Percentiles rank a stretch among this genome's conserved stretches.
Evolutionary conservation across 2,888 invertebrate genomes (phyloP).

Genomic region (Andrena praecox): DNA sequence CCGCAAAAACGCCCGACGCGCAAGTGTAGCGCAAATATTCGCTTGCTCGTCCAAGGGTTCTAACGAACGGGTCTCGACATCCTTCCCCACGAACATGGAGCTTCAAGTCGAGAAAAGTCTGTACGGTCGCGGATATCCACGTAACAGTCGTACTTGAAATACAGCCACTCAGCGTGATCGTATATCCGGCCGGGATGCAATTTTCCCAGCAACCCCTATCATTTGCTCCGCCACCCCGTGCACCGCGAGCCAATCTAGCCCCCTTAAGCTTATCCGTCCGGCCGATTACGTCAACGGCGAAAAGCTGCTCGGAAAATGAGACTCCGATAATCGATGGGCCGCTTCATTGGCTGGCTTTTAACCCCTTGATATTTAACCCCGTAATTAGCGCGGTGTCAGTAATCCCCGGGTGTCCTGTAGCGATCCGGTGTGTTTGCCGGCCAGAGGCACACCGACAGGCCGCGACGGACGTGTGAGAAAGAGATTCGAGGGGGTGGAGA

Average conservation of each 20-base stretch:
- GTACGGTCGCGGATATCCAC: too few relatives aligned
- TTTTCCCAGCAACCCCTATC: conserved; percentile 1
- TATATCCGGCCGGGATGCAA: neutral
- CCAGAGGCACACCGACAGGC: conserved; percentile 2
- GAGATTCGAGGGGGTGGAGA: conserved; percentile 34
- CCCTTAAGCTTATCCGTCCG: conserved; percentile 56
- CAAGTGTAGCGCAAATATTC: conserved; percentile 37
- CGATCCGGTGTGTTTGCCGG: conserved; percentile 34
- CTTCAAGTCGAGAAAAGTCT: neutral
- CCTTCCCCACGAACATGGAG: neutral
- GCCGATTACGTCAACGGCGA: conserved; percentile 44
- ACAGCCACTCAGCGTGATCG: too few relatives aligned
- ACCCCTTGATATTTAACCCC: conserved; percentile 82
- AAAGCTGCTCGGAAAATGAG: conserved; percentile 46
- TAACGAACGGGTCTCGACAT: neutral
- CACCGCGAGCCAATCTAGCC: conserved; percentile 25
- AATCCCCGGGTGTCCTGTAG: conserved; percentile 35
- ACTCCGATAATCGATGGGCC: conserved; percentile 53
- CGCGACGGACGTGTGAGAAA: conserved; percentile 7
- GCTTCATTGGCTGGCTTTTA: conserved; percentile 69
- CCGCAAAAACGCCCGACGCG: conserved; percentile 7
- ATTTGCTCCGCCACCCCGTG: neutral
- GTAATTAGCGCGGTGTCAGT: conserved; percentile 79
- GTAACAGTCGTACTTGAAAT: too few relatives aligned
- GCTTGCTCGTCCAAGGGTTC: conserved; percentile 4